Percentiles rank a stretch among this genome's conserved stretches.
These are phyloP conservation scores for Furnarius figulus DNA, from an alignment of 2,113 vertebrate genomes.

Conservation along the genomic window DNA sequence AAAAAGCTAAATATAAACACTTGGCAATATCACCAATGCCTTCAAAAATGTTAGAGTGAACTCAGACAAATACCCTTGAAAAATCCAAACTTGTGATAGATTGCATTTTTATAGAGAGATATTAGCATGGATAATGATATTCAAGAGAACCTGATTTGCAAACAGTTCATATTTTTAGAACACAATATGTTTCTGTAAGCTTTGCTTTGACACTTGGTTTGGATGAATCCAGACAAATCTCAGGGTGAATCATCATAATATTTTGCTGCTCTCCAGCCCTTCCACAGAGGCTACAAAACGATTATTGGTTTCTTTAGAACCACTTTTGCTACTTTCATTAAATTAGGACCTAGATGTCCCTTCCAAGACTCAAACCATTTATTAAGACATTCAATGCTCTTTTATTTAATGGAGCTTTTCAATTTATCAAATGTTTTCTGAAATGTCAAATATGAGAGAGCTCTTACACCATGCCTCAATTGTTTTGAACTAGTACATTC, in stretches of 20 bases:
- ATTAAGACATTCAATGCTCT: background rate
- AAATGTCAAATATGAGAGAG: background rate
- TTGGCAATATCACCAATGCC: background rate
- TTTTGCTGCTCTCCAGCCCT: background rate
- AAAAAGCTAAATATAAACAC: background rate
- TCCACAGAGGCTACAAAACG: background rate
- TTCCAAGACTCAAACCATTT: background rate
- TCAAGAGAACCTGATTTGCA: background rate
- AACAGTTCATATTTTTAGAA: background rate
- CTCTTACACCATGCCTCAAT: background rate
- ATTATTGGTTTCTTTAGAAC: background rate
- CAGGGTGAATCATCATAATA: background rate
- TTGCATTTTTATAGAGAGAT: background rate
- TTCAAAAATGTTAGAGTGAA: background rate
- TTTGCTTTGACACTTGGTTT: background rate
- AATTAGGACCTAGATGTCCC: background rate
- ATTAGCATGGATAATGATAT: background rate
- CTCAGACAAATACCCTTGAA: background rate
- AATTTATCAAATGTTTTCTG: background rate
- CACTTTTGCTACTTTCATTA: background rate
- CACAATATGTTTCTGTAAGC: background rate
- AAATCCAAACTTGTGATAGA: background rate
- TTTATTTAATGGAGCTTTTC: background rate
- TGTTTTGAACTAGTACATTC: background rate
- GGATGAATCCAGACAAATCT: background rate